Evolutionary conservation across 2,113 vertebrate genomes (phyloP).

Genomic region (Corynorhinus townsendii): DNA sequence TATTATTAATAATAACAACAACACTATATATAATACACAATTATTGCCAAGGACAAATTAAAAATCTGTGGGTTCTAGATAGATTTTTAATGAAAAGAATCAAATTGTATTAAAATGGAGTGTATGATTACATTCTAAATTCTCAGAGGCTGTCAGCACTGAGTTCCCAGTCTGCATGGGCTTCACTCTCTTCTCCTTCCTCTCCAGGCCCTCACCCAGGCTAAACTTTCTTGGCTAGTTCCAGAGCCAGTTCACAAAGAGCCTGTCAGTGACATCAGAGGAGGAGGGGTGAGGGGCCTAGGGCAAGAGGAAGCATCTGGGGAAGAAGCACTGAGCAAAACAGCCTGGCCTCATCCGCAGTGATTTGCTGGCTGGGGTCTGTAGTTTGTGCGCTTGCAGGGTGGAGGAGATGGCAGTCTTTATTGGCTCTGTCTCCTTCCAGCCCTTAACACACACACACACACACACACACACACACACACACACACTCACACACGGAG

Average conservation of each 20-base stretch:
- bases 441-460: not conserved
- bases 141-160: not conserved
- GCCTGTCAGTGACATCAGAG: not conserved
- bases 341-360: not conserved
- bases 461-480: not conserved
- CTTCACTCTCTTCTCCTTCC: not conserved
- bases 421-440: not conserved
- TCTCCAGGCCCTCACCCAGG: not conserved
- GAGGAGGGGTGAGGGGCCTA: not conserved
- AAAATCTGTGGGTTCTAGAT: not conserved
- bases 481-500: not conserved
- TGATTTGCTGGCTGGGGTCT: not conserved
- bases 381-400: not conserved
- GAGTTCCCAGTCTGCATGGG: accelerated
- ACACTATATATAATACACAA: too few relatives aligned
- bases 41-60: not conserved
- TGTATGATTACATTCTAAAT: accelerated
- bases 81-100: not conserved
- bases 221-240: not conserved
- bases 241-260: not conserved
- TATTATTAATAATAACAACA: too few relatives aligned
- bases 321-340: not conserved
- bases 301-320: too few relatives aligned
- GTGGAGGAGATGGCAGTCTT: too few relatives aligned
- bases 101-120: not conserved